A percentile compares a stretch with the other conserved stretches of the same genome.
Conservation (phyloP, 1,140 invertebrate species). For the Physella acuta region DNA sequence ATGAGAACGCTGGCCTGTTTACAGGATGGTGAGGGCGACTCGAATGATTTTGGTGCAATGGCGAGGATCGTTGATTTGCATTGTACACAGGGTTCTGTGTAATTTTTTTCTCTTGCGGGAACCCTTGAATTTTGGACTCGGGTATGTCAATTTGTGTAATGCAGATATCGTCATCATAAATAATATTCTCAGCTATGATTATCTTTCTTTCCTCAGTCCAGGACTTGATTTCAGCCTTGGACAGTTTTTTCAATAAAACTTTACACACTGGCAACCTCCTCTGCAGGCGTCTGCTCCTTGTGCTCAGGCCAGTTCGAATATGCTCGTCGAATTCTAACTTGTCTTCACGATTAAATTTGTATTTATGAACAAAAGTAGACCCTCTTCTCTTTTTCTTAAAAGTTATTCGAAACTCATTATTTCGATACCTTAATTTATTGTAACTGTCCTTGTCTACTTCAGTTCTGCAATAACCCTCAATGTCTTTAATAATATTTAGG, state of each 20-base stretch:
- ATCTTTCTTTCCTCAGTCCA: slow-evolving; percentile 32
- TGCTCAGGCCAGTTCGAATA: slow-evolving; percentile 39
- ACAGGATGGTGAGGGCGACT: neutral
- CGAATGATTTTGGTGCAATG: neutral
- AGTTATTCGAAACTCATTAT: slow-evolving; percentile 36
- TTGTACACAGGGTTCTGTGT: slow-evolving; percentile 1
- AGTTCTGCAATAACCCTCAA: slow-evolving; percentile 36
- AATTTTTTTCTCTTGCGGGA: neutral
- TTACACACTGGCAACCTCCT: slow-evolving; percentile 31
- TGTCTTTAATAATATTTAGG: slow-evolving; percentile 33
- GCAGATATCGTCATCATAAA: slow-evolving; percentile 34
- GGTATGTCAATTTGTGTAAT: slow-evolving; percentile 33
- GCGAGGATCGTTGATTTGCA: neutral
- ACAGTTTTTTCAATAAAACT: slow-evolving; percentile 35
- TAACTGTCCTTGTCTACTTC: slow-evolving; percentile 36
- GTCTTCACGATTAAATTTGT: slow-evolving; percentile 40
- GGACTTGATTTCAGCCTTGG: slow-evolving; percentile 33
- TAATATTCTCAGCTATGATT: slow-evolving; percentile 20
- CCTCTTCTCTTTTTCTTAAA: slow-evolving; percentile 38
- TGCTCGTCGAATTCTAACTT: slow-evolving; percentile 35
- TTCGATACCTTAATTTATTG: slow-evolving; percentile 37
- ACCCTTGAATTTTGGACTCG: slow-evolving; percentile 14
- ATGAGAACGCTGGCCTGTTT: neutral
- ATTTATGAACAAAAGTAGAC: slow-evolving; percentile 34
- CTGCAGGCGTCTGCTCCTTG: slow-evolving; percentile 32